Evolutionary conservation across 2,888 invertebrate species (phyloP).

Genomic region (Lasioglossum morio): DNA sequence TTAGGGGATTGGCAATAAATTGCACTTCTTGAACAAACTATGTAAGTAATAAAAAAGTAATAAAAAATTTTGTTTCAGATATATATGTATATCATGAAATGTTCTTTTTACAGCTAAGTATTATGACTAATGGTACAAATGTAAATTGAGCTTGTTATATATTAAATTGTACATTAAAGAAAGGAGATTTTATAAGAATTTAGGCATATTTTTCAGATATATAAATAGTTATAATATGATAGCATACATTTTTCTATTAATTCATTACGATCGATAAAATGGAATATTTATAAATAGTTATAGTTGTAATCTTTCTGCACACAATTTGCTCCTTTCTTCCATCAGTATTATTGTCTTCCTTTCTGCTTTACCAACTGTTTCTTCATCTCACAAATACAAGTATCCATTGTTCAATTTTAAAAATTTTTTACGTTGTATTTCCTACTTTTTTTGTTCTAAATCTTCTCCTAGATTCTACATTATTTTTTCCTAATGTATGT

Average conservation of each 20-base stretch:
- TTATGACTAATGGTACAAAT: not conserved
- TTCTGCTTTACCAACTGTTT: not conserved
- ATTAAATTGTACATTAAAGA: not conserved
- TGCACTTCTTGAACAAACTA: not conserved
- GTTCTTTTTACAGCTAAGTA: not conserved
- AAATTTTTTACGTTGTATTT: not conserved
- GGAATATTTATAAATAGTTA: not conserved
- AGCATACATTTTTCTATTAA: too few relatives aligned
- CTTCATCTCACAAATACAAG: not conserved
- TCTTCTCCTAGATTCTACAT: not conserved
- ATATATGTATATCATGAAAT: not conserved
- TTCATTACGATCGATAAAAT: too few relatives aligned
- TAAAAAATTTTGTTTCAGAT: slow-evolving; percentile 1
- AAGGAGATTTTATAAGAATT: not conserved
- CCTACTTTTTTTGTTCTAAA: not conserved
- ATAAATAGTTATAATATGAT: not conserved
- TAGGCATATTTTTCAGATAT: not conserved
- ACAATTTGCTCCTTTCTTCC: not conserved
- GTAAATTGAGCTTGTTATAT: not conserved
- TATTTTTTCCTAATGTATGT: not conserved
- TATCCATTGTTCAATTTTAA: not conserved
- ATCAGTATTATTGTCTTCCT: not conserved
- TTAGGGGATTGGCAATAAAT: not conserved
- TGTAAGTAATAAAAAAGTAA: not conserved
- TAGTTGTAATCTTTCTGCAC: not conserved